A percentile compares a stretch with the other conserved stretches of the same genome.
phyloP scores from a whole-genome alignment of 2,797 vertebrate species.

The Tragelaphus eurycerus region DNA sequence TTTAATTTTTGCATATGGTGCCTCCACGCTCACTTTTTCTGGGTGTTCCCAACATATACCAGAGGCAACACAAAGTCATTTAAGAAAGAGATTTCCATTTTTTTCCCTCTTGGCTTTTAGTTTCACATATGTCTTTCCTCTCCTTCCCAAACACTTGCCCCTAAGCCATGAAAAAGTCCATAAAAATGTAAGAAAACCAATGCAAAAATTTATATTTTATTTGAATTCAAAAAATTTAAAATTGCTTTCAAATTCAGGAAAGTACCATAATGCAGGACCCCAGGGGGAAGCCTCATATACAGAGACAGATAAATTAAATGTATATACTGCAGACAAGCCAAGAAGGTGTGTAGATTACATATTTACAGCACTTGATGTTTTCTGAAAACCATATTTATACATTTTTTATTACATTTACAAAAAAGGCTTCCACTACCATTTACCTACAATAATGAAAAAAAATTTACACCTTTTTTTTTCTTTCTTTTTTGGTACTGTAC shows the following conservation, averaged over 20 bases:
- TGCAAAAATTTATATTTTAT: slow-evolving; percentile 94
- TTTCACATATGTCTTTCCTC: neutral
- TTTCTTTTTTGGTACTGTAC: slow-evolving; percentile 95
- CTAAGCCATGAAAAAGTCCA: slow-evolving; percentile 45
- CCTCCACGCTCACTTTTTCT: neutral
- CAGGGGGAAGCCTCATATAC: slow-evolving; percentile 99
- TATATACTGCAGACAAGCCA: slow-evolving; percentile 99
- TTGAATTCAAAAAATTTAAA: slow-evolving; percentile 99
- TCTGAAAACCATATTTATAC: slow-evolving; percentile 99
- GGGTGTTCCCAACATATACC: neutral
- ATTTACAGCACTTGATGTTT: slow-evolving; percentile 91
- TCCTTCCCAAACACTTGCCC: neutral
- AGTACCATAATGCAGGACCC: slow-evolving; percentile 95
- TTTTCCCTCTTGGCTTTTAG: neutral
- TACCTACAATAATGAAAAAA: slow-evolving; percentile 99
- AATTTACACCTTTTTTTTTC: slow-evolving; percentile 92
- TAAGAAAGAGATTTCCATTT: neutral
- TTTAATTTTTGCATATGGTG: neutral
- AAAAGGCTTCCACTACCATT: slow-evolving; percentile 92
- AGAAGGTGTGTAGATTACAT: slow-evolving; percentile 95
- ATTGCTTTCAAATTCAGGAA: slow-evolving; percentile 99
- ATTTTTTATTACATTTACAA: slow-evolving; percentile 98
- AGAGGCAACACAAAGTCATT: neutral
- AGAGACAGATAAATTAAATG: slow-evolving; percentile 99
- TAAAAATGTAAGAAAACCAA: slow-evolving; percentile 81